Evolutionary conservation across 2,888 invertebrate species (phyloP), one percentile per base, ranked within the genome.

Genomic region (Drosophila stalkeri): DNA sequence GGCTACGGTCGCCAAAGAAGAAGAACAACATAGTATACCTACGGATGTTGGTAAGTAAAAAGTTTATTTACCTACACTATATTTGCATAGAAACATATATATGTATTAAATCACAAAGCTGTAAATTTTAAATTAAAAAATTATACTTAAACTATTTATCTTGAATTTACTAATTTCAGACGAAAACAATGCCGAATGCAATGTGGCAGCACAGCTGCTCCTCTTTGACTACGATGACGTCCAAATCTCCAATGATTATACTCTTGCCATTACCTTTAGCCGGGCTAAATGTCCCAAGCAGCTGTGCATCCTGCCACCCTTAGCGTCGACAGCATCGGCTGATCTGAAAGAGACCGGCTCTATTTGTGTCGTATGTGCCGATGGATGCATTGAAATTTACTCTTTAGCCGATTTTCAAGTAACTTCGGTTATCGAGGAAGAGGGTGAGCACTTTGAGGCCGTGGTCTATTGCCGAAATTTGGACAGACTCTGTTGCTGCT

Each of bases 391-490:
- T 41, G 94, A 96, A 88, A 93, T 98, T 52, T 94, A 97, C 67
- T 95, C 96, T 43, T 92, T 97, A 47, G 94, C 95, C n/a, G 95
- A 96, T 59, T 94, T 98, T 77, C 95, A 94, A 77, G 94, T 95
- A 6, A 93, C 96, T 8, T 95, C 96, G 1, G 95, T 95, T 73
- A 96, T 96, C 35, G 94, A 94, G 78, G 94, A 96, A 43, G 95
- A 96, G 1, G 94, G 95, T 44, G 95, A 95, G 51, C 95, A 95
- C 88, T 97, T 98, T 90, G 95, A 97, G 16, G 97, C 97, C 0
- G 96, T 96, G 2, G 96, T 96, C 0, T 98, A 97, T 92, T 98
- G 98, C 92, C 96, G 97, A 67, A 97, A 97, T 93, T 95, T 98
- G 69, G 98, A 98, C 90, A 94, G 97, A 55, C 94, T 98, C 37